Evolutionary conservation across 2,888 invertebrate genomes (phyloP), one percentile per base, ranked within the genome.

Genomic region (Rhyacophila evoluta): DNA sequence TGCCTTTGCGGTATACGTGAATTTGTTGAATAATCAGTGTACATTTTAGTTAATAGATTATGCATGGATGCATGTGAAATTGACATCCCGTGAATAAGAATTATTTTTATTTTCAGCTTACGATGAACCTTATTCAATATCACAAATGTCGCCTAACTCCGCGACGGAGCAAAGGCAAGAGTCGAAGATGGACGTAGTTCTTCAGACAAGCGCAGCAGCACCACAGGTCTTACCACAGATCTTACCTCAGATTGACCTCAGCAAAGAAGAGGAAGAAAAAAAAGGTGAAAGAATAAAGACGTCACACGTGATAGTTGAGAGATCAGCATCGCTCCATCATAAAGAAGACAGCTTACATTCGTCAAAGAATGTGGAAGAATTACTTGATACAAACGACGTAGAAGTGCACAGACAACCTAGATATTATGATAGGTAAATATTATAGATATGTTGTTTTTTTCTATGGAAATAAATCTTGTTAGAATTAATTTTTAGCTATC

Each of bases 101-200:
- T n/a, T n/a, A n/a, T n/a, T n/a, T n/a, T n/a, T n/a, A n/a, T 78
- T 90, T 91, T 36, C 89, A 91, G 91, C 89, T 81, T 87, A 90
- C 81, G 91, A 91, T 83, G 90, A 91, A 83, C 84, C 86, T 12
- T 91, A 90, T 85, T 55, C 55, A 25, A 91, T 93, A 87, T 93
- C 94, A 1, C 93, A 93, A 85, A 89, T 93, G 79, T 94, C 94
- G 82, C 94, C 94, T 82, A 93, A 93, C 85, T 94, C 94, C 0
- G 89, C 86, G 2, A 85, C 84, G 29, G 83, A 86, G 19, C 72
- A 75, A 8, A 55, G 19, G 8, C 70, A 80, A n/a, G n/a, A n/a
- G 67, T 37, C 72, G 41, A 71, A 75, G 15, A 41, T 15, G n/a
- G 78, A 75, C 2, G 37, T 69, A n/a, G 38, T 33, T 25, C 12